Conservation (phyloP, 35 echinoderm and acorn worm species). For the Apostichopus parvimensis region DNA sequence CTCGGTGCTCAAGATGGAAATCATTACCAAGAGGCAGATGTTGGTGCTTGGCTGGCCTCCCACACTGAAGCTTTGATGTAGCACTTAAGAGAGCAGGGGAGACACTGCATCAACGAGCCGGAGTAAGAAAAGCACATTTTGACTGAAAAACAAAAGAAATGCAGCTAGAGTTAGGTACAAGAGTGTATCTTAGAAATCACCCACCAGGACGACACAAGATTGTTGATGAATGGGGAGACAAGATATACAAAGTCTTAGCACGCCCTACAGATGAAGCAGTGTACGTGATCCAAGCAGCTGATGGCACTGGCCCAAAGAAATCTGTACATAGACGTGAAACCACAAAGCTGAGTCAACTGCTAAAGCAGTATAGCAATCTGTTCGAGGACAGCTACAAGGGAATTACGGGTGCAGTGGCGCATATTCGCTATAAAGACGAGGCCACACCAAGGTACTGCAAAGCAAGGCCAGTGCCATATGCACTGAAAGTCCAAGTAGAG, state of each 20-base stretch:
- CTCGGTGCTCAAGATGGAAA: not conserved
- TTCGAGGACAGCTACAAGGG: slow-evolving; percentile 66
- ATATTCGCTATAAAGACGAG: slow-evolving; percentile 44
- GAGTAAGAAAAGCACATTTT: not conserved
- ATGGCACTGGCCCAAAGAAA: not conserved
- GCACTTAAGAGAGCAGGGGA: slow-evolving; percentile 18
- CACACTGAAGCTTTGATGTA: not conserved
- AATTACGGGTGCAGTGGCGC: slow-evolving; percentile 39
- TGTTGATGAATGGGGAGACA: slow-evolving; percentile 23
- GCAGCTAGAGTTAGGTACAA: slow-evolving; percentile 8
- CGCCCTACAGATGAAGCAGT: not conserved
- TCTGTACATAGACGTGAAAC: not conserved
- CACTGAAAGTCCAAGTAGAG: slow-evolving; percentile 48
- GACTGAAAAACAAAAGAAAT: not conserved
- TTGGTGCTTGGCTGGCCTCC: not conserved
- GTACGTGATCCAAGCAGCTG: not conserved
- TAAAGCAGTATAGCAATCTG: slow-evolving; percentile 40
- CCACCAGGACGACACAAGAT: slow-evolving; percentile 28
- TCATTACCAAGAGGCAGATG: not conserved
- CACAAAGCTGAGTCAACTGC: slow-evolving; percentile 6
- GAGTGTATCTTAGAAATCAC: slow-evolving; percentile 21
- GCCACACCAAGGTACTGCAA: slow-evolving; percentile 56
- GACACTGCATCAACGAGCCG: not conserved
- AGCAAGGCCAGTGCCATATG: slow-evolving; percentile 66
- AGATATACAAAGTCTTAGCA: not conserved